Percentiles rank a stretch among this genome's conserved stretches.
These are phyloP conservation scores for Apeltes quadracus DNA, from an alignment of 2,113 vertebrate species.

Conservation along the genomic window DNA sequence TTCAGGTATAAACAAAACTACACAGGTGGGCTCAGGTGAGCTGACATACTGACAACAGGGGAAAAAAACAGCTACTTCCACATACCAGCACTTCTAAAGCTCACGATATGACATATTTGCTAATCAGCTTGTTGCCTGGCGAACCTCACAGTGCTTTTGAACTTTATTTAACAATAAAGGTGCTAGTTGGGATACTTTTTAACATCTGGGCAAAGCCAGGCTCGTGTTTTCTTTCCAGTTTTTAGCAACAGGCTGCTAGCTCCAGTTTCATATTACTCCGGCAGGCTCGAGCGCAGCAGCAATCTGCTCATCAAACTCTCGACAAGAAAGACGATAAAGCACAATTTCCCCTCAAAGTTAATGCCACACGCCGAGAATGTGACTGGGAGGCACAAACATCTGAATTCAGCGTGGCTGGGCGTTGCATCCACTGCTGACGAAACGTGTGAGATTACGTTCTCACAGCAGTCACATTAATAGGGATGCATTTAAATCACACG, in stretches of 20 bases:
- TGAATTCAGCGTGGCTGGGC: not conserved
- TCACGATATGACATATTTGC: not conserved
- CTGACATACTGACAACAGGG: not conserved
- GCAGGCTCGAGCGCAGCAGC: not conserved
- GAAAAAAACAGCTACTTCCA: not conserved
- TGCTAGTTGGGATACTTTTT: not conserved
- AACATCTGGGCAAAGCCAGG: not conserved
- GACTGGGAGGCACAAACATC: constrained; percentile 23
- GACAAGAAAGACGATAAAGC: not conserved
- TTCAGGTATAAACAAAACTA: not conserved
- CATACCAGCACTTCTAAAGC: not conserved
- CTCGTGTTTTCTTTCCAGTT: not conserved
- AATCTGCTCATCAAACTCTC: not conserved
- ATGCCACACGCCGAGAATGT: constrained; percentile 11
- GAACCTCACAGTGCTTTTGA: not conserved
- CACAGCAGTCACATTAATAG: constrained; percentile 65
- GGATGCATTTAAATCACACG: constrained; percentile 59
- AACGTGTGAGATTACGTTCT: constrained; percentile 32
- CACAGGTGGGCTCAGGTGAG: not conserved
- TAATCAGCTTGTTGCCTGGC: not conserved
- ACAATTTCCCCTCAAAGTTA: not conserved
- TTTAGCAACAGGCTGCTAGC: not conserved
- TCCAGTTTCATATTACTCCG: not conserved
- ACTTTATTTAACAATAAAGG: not conserved
- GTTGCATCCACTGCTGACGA: not conserved